Base-by-base conservation (phyloP, 2,888 invertebrate species). In the Phymatocera aterrima region DNA sequence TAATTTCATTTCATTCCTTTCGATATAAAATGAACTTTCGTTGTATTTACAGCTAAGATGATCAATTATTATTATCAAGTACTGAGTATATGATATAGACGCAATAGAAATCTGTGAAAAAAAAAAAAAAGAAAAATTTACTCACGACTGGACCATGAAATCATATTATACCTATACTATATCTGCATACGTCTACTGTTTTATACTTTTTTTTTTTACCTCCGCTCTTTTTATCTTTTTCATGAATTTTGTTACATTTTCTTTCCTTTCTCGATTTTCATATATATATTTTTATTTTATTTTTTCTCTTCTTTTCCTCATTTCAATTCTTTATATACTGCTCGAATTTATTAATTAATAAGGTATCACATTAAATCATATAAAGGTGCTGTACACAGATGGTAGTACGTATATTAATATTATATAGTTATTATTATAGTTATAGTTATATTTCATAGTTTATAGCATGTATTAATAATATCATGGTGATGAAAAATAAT, bases 321-420 rank as follows among this genome's bases (percentile, higher is more conserved):
- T 8, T 65, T 65, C 2, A 34, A 34, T 64, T 43, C 10, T 82
- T 79, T 82, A 80, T 81, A 82, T 83, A 82, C 81, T 84, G 82
- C 82, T 87, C 83, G 84, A 87, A 87, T 84, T 86, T 85, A 87
- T 87, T 87, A 86, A 86, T 85, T 84, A 84, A 82, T 84, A 84
- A 88, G 86, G 85, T 90, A 90, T 90, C 90, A 90, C 90, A 90
- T 88, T 86, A 88, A 90, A 87, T 87, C 86, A 89, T n/a, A n/a
- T 87, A 87, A 85, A 85, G 85, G 88, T 89, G 89, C 90, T 90
- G 88, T 90, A 90, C 89, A 90, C 87, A 86, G 84, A 84, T 84
- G 82, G 79, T 82, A 79, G 80, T 85, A 85, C 79, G 77, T 80
- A 79, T 57, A 80, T 68, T 68, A n/a, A n/a, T n/a, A n/a, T n/a